Evolutionary conservation across 2,888 invertebrate species (phyloP).

Genomic region (Gymnocheta viridis): DNA sequence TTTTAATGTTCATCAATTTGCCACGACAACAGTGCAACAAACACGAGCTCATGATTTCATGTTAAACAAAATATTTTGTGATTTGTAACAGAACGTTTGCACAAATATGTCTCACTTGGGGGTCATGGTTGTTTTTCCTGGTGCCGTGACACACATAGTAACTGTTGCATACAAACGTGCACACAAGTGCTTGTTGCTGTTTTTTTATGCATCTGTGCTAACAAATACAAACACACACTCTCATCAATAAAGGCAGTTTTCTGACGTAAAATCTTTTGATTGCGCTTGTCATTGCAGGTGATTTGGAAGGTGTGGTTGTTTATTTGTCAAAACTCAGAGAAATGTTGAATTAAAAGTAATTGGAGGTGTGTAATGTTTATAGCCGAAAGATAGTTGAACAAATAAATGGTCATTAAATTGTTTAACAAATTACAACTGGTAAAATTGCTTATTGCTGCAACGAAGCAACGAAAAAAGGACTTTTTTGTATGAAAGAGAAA

Average conservation of each 20-base stretch:
- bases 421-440: background rate
- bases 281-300: background rate
- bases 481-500: no score
- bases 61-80: slow-evolving; percentile 46
- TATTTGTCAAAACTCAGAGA: slow-evolving; percentile 22
- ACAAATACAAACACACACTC: background rate
- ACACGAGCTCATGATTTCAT: slow-evolving; percentile 45
- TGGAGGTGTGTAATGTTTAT: background rate
- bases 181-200: background rate
- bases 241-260: background rate
- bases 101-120: slow-evolving; percentile 46
- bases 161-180: slow-evolving; percentile 1
- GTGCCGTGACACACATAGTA: slow-evolving; percentile 17
- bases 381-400: background rate
- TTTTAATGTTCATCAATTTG: slow-evolving; percentile 47
- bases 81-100: slow-evolving; percentile 54
- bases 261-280: background rate
- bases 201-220: slow-evolving; percentile 1
- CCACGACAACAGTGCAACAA: slow-evolving; percentile 23
- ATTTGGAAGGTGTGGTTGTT: slow-evolving; percentile 1
- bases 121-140: slow-evolving; percentile 40
- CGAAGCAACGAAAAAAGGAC: no score
- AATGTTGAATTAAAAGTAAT: slow-evolving; percentile 11
- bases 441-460: background rate
- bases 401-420: background rate